A percentile compares a stretch with the other conserved stretches of the same genome.
Evolutionary conservation across 2,113 vertebrate genomes (phyloP).

Genomic region (Equus quagga): DNA sequence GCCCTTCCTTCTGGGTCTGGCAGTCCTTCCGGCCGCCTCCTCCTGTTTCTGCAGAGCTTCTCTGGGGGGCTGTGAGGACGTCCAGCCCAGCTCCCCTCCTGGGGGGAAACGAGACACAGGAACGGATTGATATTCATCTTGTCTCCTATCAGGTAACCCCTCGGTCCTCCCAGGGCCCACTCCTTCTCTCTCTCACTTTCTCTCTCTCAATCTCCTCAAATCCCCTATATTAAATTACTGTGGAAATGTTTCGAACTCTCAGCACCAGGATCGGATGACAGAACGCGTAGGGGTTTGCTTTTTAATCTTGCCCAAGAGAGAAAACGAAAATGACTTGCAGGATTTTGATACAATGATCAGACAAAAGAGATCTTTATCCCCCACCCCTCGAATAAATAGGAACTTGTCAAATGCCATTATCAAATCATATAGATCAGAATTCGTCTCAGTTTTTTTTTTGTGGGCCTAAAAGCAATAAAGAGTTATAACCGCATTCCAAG

Average conservation of each 20-base stretch:
- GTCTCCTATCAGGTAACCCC: constrained; percentile 44
- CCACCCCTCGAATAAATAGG: constrained; percentile 74
- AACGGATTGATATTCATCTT: constrained; percentile 75
- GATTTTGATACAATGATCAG: constrained; percentile 73
- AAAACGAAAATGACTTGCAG: constrained; percentile 79
- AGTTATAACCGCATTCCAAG: constrained; percentile 77
- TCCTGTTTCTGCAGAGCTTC: background rate
- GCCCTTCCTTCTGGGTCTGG: background rate
- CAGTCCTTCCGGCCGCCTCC: background rate
- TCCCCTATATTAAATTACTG: constrained; percentile 77
- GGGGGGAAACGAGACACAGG: constrained; percentile 76
- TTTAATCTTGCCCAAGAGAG: constrained; percentile 76
- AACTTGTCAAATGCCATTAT: constrained; percentile 78
- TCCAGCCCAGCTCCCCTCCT: constrained; percentile 43
- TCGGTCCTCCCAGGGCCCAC: background rate
- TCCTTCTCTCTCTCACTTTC: background rate
- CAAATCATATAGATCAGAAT: constrained; percentile 78
- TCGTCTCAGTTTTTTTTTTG: constrained; percentile 66
- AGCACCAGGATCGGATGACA: constrained; percentile 60
- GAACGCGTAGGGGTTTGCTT: constrained; percentile 63
- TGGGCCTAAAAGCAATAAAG: constrained; percentile 75
- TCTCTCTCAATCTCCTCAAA: constrained; percentile 39
- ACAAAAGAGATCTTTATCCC: constrained; percentile 71
- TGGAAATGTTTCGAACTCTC: constrained; percentile 77
- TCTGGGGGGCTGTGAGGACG: background rate